A percentile compares a stretch with the other conserved stretches of the same genome.
These are phyloP conservation scores for Actenoides hombroni DNA, from an alignment of 2,113 vertebrate genomes.

Conservation along the genomic window DNA sequence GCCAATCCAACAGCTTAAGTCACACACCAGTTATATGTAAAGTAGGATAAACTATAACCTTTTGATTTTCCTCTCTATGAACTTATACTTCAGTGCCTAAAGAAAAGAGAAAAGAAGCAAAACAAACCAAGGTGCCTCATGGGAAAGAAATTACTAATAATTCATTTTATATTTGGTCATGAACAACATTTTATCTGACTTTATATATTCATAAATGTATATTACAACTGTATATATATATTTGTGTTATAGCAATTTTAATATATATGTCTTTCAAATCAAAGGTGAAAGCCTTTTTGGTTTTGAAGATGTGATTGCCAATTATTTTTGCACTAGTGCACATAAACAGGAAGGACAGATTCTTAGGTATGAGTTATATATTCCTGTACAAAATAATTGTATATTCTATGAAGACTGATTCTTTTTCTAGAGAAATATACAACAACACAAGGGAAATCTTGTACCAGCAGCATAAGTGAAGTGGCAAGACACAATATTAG, in stretches of 20 bases:
- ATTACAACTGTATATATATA: slow-evolving; percentile 35
- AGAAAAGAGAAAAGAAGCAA: slow-evolving; percentile 35
- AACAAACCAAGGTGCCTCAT: slow-evolving; percentile 10
- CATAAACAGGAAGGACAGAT: slow-evolving; percentile 76
- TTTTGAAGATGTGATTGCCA: slow-evolving; percentile 79
- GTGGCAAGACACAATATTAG: slow-evolving; percentile 86
- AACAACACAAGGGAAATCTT: slow-evolving; percentile 87
- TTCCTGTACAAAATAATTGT: slow-evolving; percentile 86
- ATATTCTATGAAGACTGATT: slow-evolving; percentile 87
- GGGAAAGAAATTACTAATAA: slow-evolving; percentile 56
- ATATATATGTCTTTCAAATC: slow-evolving; percentile 67
- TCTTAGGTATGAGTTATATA: slow-evolving; percentile 83
- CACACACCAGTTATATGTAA: slow-evolving; percentile 72
- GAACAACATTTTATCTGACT: slow-evolving; percentile 58
- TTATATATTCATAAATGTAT: slow-evolving; percentile 61
- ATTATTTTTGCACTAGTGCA: slow-evolving; percentile 81
- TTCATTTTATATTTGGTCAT: slow-evolving; percentile 67
- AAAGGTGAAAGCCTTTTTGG: slow-evolving; percentile 69
- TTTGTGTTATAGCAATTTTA: slow-evolving; percentile 19
- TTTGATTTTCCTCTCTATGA: slow-evolving; percentile 60
- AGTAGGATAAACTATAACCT: slow-evolving; percentile 70
- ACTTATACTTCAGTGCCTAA: slow-evolving; percentile 43
- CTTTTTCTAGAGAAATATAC: slow-evolving; percentile 84
- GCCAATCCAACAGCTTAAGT: slow-evolving; percentile 74
- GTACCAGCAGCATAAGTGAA: slow-evolving; percentile 83